Base-by-base conservation (phyloP, 1,140 invertebrate genomes). In the Caenorhabditis briggsae region DNA sequence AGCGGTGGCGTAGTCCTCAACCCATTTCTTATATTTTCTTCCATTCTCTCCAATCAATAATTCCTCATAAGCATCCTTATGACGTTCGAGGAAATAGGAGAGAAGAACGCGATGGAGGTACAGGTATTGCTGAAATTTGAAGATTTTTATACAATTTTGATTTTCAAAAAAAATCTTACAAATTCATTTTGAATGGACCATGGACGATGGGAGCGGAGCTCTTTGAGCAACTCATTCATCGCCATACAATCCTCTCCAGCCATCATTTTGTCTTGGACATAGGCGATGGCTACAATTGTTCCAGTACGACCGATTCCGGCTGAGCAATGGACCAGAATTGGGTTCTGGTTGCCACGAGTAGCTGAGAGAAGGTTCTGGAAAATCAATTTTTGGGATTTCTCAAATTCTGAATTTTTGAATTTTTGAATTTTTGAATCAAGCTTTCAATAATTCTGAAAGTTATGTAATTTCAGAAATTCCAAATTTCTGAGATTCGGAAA, bases 221-320 rank as follows among this genome's bases (percentile, higher is more conserved):
- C 89, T 43, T 90, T 90, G 23, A 89, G 46, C 50, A 89, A 78
- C 12, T 88, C 86, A 9, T 83, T 74, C 89, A 89, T 89, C 33
- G 74, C 87, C 65, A 90, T 88, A 48, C 89, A 89, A 14, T 83
- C 11, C 18, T 86, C 46, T 6, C 89, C 89, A 14, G 20, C 23
- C 58, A 89, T 88, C 58, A 89, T 50, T 16, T 84, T 82, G 41
- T 89, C 89, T 25, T 90, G 83, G 16, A 89, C 89, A 56, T 88
- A 89, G 46, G 82, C 84, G 33, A 89, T 90, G 58, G 89, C 89
- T 16, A 89, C 89, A 41, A 90, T 86, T 9, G 86, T 84, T 41
- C 89, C 89, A 12, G 89, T 89, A 9, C 89, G 89, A 14, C 89
- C 89, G 55, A 90, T 90, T 55, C 89, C 89, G 18, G 89, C 89